A percentile compares a stretch with the other conserved stretches of the same genome.
phyloP scores from a whole-genome alignment of 1,140 invertebrate species.

The Conopomorpha cramerella region DNA sequence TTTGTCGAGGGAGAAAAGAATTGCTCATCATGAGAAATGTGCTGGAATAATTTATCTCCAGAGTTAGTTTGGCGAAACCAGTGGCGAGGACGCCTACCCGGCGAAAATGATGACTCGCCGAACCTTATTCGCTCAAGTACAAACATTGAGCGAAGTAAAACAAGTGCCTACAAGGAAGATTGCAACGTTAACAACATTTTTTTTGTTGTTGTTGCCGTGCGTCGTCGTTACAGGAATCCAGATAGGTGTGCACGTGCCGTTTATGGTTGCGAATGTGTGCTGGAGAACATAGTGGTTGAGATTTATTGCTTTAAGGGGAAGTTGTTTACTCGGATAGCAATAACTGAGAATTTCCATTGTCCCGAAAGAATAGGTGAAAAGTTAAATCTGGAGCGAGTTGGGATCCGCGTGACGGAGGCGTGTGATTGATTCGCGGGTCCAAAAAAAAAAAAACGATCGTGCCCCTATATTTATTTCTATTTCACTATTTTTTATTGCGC shows the following conservation, averaged over 20 bases:
- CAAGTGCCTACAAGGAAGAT: conserved; percentile 19
- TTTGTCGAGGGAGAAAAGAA: conserved; percentile 42
- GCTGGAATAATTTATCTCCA: conserved; percentile 51
- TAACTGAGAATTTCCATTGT: conserved; percentile 45
- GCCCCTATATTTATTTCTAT: conserved; percentile 54
- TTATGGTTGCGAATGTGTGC: conserved; percentile 36
- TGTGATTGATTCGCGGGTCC: conserved; percentile 50
- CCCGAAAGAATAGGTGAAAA: conserved; percentile 38
- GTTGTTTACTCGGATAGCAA: conserved; percentile 35
- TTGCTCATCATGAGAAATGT: conserved; percentile 52
- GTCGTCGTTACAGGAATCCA: conserved; percentile 38
- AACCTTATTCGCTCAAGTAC: too few relatives aligned
- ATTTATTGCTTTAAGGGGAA: conserved; percentile 42
- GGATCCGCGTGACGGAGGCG: conserved; percentile 27
- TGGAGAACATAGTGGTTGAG: conserved; percentile 29
- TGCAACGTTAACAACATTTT: conserved; percentile 29
- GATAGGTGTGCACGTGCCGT: conserved; percentile 37
- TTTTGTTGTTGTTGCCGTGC: too few relatives aligned
- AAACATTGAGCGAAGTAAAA: conserved; percentile 11
- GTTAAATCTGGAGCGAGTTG: conserved; percentile 50
- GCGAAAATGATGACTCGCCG: conserved; percentile 31
- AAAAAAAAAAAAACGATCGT: too few relatives aligned
- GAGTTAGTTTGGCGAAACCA: conserved; percentile 44
- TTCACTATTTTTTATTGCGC: conserved; percentile 57
- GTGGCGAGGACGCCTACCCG: too few relatives aligned